Evolutionary conservation across 2,113 vertebrate species (phyloP).

Genomic region (Sturnira hondurensis): DNA sequence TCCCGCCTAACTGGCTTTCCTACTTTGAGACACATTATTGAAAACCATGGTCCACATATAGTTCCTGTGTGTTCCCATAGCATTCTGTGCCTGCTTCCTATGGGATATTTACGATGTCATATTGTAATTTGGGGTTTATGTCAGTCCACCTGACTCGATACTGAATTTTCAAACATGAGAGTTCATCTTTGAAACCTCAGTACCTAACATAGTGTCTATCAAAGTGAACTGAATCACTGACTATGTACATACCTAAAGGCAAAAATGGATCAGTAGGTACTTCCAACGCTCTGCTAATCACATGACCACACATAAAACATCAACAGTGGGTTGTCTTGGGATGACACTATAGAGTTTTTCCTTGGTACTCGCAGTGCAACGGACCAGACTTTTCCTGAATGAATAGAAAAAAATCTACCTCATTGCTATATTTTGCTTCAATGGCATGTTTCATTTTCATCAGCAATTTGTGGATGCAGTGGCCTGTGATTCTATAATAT

Average conservation of each 20-base stretch:
- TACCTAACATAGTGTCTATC: background rate
- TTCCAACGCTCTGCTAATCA: background rate
- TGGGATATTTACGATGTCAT: background rate
- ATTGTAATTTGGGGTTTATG: background rate
- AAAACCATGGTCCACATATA: background rate
- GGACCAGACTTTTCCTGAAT: background rate
- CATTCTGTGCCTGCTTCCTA: background rate
- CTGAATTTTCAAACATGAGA: background rate
- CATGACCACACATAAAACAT: background rate
- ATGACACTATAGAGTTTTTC: background rate
- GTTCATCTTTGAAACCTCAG: background rate
- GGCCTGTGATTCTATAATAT: background rate
- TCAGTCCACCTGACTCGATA: background rate
- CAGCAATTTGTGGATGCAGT: background rate
- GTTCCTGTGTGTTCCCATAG: background rate
- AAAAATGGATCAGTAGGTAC: background rate
- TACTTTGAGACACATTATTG: background rate
- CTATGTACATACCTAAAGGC: background rate
- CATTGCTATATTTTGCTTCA: background rate
- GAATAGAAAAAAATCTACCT: background rate
- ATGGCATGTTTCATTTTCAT: conserved; percentile 3
- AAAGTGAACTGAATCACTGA: background rate
- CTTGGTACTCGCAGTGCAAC: background rate
- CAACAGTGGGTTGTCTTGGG: background rate
- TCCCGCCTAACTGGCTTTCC: background rate